Evolutionary conservation across 2,888 invertebrate genomes (phyloP).

Genomic region (Timandra comae): DNA sequence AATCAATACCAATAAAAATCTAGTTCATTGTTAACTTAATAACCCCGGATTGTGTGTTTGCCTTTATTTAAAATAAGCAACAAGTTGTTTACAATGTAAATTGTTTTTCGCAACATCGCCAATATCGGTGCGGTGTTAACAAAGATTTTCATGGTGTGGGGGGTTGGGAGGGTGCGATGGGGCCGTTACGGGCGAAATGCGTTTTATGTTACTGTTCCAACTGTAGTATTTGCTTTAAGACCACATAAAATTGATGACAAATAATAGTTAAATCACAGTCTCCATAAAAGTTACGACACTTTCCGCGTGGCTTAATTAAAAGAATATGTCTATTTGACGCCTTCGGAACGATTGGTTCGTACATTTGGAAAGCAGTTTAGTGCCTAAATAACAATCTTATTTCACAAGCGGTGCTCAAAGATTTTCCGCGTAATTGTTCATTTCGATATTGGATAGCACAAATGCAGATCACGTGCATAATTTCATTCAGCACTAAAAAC

Average conservation of each 20-base stretch:
- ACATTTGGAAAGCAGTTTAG: neutral
- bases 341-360: slow-evolving; percentile 20
- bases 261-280: slow-evolving; percentile 74
- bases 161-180: too few species aligned
- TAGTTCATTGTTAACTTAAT: neutral
- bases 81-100: neutral
- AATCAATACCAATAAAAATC: too few species aligned
- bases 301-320: slow-evolving; percentile 72
- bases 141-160: slow-evolving; percentile 7
- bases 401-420: too few species aligned
- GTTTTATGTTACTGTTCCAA: slow-evolving; percentile 42
- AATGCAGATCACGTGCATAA: too few species aligned
- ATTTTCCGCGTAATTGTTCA: too few species aligned
- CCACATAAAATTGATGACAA: slow-evolving; percentile 74
- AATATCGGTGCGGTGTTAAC: slow-evolving; percentile 13
- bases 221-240: slow-evolving; percentile 61
- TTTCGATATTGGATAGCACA: too few species aligned
- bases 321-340: slow-evolving; percentile 66
- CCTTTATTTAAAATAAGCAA: neutral
- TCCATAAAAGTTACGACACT: slow-evolving; percentile 72
- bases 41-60: too few species aligned
- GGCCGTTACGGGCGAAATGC: slow-evolving; percentile 10
- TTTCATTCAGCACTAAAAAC: too few species aligned
- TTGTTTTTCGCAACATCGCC: slow-evolving; percentile 11
- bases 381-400: too few species aligned